These are phyloP conservation scores for Anodontia alba DNA, from an alignment of 2,888 invertebrate species.

Conservation along the genomic window DNA sequence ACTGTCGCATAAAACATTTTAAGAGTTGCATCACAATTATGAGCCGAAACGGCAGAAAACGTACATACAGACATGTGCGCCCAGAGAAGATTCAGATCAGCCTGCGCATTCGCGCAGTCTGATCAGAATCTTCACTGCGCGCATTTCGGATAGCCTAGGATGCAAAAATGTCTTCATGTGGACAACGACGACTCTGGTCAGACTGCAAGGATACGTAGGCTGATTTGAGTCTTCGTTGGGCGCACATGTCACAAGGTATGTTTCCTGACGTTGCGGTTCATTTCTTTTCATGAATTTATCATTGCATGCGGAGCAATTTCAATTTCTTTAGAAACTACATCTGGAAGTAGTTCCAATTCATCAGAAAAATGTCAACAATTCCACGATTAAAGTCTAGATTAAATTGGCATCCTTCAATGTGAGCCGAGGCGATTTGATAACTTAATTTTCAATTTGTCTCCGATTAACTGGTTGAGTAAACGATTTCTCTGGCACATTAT, in stretches of 20 bases:
- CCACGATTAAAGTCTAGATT: constrained; percentile 76
- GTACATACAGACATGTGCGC: too few relatives aligned
- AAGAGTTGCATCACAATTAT: constrained; percentile 9
- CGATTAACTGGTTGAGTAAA: constrained; percentile 79
- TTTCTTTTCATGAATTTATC: constrained; percentile 7
- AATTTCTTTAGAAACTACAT: constrained; percentile 19
- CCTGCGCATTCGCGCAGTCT: too few relatives aligned
- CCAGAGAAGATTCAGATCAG: too few relatives aligned
- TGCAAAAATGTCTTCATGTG: too few relatives aligned
- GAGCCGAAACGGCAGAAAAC: too few relatives aligned
- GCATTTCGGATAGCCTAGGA: too few relatives aligned
- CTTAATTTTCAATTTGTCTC: constrained; percentile 84
- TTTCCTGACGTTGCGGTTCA: too few relatives aligned
- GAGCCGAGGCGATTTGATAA: constrained; percentile 82
- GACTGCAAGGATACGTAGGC: too few relatives aligned
- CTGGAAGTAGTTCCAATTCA: constrained; percentile 46
- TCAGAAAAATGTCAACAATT: constrained; percentile 65
- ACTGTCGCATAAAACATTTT: constrained; percentile 11
- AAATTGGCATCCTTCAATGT: constrained; percentile 79
- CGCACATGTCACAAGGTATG: too few relatives aligned
- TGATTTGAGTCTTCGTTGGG: too few relatives aligned
- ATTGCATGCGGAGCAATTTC: constrained; percentile 14
- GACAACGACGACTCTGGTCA: too few relatives aligned
- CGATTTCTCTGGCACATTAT: constrained; percentile 73
- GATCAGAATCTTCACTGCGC: too few relatives aligned